These are phyloP conservation scores for Fragum whitleyi DNA, from an alignment of 2,888 invertebrate species.

Conservation along the genomic window DNA sequence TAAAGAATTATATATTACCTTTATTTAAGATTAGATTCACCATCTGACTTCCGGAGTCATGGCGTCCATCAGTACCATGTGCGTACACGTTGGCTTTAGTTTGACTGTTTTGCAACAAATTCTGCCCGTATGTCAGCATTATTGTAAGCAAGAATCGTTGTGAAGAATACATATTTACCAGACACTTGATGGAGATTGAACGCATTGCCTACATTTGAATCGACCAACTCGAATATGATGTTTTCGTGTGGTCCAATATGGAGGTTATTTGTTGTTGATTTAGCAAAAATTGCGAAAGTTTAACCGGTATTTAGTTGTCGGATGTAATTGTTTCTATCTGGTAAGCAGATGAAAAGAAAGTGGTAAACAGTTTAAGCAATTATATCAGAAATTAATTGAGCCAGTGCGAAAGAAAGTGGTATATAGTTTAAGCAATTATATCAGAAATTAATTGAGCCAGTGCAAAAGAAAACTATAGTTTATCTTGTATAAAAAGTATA, in stretches of 20 bases:
- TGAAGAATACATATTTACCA: background rate
- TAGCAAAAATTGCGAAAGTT: background rate
- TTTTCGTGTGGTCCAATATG: background rate
- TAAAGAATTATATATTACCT: too few species aligned
- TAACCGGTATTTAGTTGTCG: background rate
- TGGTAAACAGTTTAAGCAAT: too few species aligned
- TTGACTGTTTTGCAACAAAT: background rate
- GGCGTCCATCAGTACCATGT: background rate
- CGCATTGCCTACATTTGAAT: too few species aligned
- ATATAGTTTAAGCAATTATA: too few species aligned
- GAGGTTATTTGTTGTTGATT: background rate
- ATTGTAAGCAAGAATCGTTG: background rate
- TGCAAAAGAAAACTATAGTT: too few species aligned
- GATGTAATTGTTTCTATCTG: too few species aligned
- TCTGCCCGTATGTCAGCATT: background rate
- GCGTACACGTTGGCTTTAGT: background rate
- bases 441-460: too few species aligned
- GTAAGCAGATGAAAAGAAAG: background rate
- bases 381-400: too few species aligned
- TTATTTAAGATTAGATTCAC: background rate
- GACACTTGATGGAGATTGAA: background rate
- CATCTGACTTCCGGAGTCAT: slow-evolving; percentile 7
- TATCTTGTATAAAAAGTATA: too few species aligned
- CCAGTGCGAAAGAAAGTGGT: too few species aligned
- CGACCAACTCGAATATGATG: background rate